phyloP scores from a whole-genome alignment of 2,113 vertebrate genomes.

The Oxyruncus cristatus region DNA sequence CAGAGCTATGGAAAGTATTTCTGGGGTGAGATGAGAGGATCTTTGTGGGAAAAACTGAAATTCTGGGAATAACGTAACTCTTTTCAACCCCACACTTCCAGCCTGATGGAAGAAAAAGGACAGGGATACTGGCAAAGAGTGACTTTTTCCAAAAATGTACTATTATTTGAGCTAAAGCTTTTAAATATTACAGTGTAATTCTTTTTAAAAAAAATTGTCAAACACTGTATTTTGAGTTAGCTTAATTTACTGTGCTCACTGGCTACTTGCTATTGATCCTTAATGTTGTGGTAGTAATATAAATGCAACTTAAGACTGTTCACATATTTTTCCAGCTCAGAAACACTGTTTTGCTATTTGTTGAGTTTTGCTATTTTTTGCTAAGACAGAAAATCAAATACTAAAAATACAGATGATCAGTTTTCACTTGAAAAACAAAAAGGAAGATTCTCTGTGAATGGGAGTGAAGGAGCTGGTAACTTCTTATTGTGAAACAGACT shows the following conservation, averaged over 20 bases:
- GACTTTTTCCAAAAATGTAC: rapidly evolving
- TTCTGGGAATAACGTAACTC: neutral
- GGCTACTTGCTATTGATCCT: neutral
- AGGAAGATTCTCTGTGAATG: neutral
- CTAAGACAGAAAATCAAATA: neutral
- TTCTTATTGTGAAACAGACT: neutral
- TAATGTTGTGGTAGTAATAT: neutral
- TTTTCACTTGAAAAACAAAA: neutral
- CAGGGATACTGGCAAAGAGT: neutral
- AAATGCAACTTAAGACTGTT: neutral
- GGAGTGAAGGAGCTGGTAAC: neutral
- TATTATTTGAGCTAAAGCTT: neutral
- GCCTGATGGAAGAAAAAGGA: neutral
- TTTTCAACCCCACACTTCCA: neutral
- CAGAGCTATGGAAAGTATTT: neutral
- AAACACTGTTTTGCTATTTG: neutral
- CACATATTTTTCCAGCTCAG: neutral
- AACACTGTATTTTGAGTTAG: neutral
- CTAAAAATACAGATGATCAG: neutral
- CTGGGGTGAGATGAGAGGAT: neutral
- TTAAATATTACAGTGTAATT: neutral
- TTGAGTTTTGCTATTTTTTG: neutral
- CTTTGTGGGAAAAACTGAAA: neutral
- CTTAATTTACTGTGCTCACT: neutral
- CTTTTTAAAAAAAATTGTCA: neutral